phyloP scores from a whole-genome alignment of 1,140 invertebrate genomes.

The Psix sp. region DNA sequence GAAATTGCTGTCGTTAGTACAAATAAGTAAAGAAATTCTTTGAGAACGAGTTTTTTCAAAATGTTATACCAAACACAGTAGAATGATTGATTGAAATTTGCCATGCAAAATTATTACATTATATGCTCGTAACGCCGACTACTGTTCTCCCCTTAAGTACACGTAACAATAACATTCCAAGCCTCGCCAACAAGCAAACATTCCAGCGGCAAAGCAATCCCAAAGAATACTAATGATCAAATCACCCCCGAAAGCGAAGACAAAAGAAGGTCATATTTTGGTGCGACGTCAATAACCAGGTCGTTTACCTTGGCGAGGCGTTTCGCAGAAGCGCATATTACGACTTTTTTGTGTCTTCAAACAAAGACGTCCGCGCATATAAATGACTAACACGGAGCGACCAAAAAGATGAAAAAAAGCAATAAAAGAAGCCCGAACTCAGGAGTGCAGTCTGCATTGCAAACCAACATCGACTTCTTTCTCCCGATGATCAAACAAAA shows the following conservation, averaged over 20 bases:
- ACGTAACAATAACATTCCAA: slow-evolving; percentile 53
- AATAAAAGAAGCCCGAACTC: slow-evolving; percentile 32
- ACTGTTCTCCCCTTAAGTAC: slow-evolving; percentile 29
- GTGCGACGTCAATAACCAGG: slow-evolving; percentile 57
- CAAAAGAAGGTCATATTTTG: slow-evolving; percentile 57
- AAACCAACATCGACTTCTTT: slow-evolving; percentile 56
- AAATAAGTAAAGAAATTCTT: too few relatives aligned
- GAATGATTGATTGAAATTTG: neutral
- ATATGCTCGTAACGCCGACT: slow-evolving; percentile 17
- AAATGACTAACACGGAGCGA: slow-evolving; percentile 53
- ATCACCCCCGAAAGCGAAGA: slow-evolving; percentile 48
- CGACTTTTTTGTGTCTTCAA: slow-evolving; percentile 53
- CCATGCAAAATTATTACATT: slow-evolving; percentile 30
- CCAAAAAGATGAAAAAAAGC: slow-evolving; percentile 16
- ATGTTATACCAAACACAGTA: too few relatives aligned
- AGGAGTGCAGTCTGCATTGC: slow-evolving; percentile 55
- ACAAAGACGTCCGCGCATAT: slow-evolving; percentile 55
- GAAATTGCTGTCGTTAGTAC: too few relatives aligned
- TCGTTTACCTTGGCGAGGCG: slow-evolving; percentile 51
- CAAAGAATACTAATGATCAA: slow-evolving; percentile 52
- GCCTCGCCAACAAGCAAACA: slow-evolving; percentile 25
- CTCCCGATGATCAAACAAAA: slow-evolving; percentile 52
- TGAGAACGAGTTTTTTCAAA: too few relatives aligned
- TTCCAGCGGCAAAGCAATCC: slow-evolving; percentile 30
- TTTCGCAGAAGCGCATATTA: slow-evolving; percentile 57